A percentile compares a stretch with the other conserved stretches of the same genome.
Evolutionary conservation across 2,888 invertebrate species (phyloP).

Genomic region (Yponomeuta plumbellus): DNA sequence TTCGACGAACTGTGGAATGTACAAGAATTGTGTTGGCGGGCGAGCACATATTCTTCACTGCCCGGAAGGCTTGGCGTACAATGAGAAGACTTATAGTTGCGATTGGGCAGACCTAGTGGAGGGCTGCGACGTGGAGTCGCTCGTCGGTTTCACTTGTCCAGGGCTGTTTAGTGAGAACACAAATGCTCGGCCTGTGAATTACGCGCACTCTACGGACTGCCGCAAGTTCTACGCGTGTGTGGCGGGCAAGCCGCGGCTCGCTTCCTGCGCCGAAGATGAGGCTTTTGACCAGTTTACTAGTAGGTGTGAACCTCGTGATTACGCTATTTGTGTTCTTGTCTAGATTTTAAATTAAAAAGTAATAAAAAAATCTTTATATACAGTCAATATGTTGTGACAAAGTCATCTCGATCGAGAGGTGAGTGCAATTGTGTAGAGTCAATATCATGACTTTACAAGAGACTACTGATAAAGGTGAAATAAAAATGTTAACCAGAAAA

Average conservation of each 20-base stretch:
- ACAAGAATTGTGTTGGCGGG: constrained; percentile 78
- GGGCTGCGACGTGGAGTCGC: constrained; percentile 81
- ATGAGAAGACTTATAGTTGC: constrained; percentile 78
- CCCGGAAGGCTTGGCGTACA: constrained; percentile 84
- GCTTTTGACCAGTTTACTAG: constrained; percentile 17
- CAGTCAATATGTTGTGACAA: too few species aligned
- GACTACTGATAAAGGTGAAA: too few species aligned
- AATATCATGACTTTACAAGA: too few species aligned
- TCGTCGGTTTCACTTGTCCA: constrained; percentile 17
- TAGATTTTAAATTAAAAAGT: background rate
- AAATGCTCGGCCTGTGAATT: background rate
- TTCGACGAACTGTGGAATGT: constrained; percentile 74
- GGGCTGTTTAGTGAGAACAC: background rate
- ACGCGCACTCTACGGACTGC: constrained; percentile 9
- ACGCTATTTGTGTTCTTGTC: background rate
- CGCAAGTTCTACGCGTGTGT: constrained; percentile 13
- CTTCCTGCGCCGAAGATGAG: background rate
- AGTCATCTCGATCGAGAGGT: too few species aligned
- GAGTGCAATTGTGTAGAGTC: too few species aligned
- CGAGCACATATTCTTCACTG: constrained; percentile 75
- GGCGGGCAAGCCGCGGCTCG: constrained; percentile 7
- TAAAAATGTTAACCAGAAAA: too few species aligned
- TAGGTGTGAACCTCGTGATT: constrained; percentile 3
- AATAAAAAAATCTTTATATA: background rate
- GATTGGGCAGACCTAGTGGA: constrained; percentile 86